Evolutionary conservation across 2,797 vertebrate species (phyloP).

Genomic region (Ceyx erithaca): DNA sequence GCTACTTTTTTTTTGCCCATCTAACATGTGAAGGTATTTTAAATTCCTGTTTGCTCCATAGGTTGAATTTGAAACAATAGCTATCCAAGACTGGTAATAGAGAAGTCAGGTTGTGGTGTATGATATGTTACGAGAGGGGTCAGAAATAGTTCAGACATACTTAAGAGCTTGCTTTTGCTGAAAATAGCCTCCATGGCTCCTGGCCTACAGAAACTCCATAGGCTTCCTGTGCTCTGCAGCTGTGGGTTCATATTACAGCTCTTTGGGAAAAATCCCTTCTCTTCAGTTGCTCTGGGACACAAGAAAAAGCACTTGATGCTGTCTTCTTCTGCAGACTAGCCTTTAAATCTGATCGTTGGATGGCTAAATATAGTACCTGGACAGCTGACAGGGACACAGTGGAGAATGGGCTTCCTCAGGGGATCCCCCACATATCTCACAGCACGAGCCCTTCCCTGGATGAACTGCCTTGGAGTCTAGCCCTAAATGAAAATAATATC

Average conservation of each 20-base stretch:
- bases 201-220: constrained; percentile 70
- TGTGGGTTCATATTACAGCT: constrained; percentile 57
- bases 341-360: constrained; percentile 17
- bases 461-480: constrained; percentile 50
- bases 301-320: background rate
- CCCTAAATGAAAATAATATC: constrained; percentile 54
- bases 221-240: constrained; percentile 70
- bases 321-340: background rate
- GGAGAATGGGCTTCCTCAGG: constrained; percentile 43
- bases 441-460: constrained; percentile 48
- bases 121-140: constrained; percentile 47
- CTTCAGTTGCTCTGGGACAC: constrained; percentile 41
- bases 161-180: constrained; percentile 67
- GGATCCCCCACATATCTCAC: background rate
- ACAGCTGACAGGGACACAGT: constrained; percentile 43
- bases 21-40: background rate
- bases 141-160: constrained; percentile 70
- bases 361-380: constrained; percentile 52
- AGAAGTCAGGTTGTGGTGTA: constrained; percentile 47
- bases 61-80: constrained; percentile 48
- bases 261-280: constrained; percentile 64
- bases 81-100: background rate
- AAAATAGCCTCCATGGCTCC: constrained; percentile 60
- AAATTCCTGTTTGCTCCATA: constrained; percentile 1
- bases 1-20: background rate